Evolutionary conservation across 2,888 invertebrate genomes (phyloP).

Genomic region (Isoperla grammatica): DNA sequence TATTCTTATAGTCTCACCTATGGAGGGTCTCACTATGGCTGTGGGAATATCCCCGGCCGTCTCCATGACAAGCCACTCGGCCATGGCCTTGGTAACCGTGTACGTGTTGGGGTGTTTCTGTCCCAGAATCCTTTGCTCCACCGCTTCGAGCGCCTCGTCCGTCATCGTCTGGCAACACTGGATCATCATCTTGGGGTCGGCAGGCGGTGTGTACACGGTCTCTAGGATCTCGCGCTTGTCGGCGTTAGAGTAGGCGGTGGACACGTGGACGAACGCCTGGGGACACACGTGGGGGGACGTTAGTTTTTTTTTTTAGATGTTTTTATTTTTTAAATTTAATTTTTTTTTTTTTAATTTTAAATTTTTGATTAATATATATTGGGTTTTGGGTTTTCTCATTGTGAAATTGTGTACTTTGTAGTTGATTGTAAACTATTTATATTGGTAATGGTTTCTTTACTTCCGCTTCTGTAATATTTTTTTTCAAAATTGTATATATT

Average conservation of each 20-base stretch:
- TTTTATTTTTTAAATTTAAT: too few relatives aligned
- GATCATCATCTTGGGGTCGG: slow-evolving; percentile 45
- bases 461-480: too few relatives aligned
- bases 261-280: slow-evolving; percentile 70
- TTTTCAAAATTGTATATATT: too few relatives aligned
- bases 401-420: too few relatives aligned
- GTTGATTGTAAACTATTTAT: too few relatives aligned
- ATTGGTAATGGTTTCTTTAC: too few relatives aligned
- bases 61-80: slow-evolving; percentile 56
- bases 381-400: too few relatives aligned
- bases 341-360: too few relatives aligned
- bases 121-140: slow-evolving; percentile 41
- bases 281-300: too few relatives aligned
- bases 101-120: slow-evolving; percentile 61
- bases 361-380: too few relatives aligned
- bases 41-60: slow-evolving; percentile 56
- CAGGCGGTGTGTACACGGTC: slow-evolving; percentile 43
- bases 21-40: slow-evolving; percentile 64
- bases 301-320: too few relatives aligned
- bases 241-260: slow-evolving; percentile 75
- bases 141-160: slow-evolving; percentile 44
- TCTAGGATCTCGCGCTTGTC: slow-evolving; percentile 50
- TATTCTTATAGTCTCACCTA: slow-evolving; percentile 42
- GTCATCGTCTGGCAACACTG: slow-evolving; percentile 44
- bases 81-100: slow-evolving; percentile 66